phyloP scores from a whole-genome alignment of 2,113 vertebrate genomes.

The Lethenteron reissneri region DNA sequence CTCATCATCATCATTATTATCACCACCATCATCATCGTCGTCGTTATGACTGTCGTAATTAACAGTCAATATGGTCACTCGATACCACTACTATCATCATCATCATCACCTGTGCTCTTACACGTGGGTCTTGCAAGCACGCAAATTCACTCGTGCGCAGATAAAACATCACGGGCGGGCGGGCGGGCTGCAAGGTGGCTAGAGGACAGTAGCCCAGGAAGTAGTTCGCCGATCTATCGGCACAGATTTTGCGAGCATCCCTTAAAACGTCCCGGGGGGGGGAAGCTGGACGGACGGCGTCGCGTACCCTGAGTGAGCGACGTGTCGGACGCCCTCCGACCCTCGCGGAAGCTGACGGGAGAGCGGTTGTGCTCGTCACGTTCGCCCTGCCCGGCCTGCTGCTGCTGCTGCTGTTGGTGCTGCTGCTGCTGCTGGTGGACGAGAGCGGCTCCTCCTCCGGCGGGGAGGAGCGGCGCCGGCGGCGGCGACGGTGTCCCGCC shows the following conservation, averaged over 20 bases:
- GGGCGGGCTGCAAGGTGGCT: neutral
- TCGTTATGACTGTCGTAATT: no score
- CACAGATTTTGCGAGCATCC: rapidly evolving
- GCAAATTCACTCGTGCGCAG: neutral
- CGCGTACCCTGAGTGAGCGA: slow-evolving; percentile 72
- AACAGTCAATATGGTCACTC: no score
- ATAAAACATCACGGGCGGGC: neutral
- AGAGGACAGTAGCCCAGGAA: neutral
- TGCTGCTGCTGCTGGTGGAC: no score
- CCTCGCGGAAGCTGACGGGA: slow-evolving; percentile 85
- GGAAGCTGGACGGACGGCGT: rapidly evolving
- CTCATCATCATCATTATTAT: neutral
- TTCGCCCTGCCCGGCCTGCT: slow-evolving; percentile 11
- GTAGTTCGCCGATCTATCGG: neutral
- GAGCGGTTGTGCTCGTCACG: slow-evolving; percentile 77
- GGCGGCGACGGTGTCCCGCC: slow-evolving; percentile 75
- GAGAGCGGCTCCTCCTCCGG: slow-evolving; percentile 23
- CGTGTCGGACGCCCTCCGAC: slow-evolving; percentile 73
- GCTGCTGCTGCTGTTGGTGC: no score
- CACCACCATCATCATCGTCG: no score
- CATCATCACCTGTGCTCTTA: no score
- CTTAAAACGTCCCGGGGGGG: neutral
- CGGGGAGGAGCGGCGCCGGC: slow-evolving; percentile 17
- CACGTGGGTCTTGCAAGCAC: neutral
- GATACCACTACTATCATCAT: no score